Conservation (phyloP, 2,797 vertebrate genomes). For the Pteronotus mesoamericanus region DNA sequence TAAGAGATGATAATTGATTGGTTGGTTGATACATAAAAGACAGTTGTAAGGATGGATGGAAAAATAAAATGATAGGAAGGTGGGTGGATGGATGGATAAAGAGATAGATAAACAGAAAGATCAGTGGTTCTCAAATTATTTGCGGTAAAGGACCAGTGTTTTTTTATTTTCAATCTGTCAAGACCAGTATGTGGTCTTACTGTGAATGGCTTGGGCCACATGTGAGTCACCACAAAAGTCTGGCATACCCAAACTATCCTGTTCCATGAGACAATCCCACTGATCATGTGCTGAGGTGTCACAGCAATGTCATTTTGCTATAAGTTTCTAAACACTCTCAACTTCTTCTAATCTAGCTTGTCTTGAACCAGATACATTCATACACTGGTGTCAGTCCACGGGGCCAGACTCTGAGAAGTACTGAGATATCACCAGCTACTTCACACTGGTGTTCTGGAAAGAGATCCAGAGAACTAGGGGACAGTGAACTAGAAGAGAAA, state of each 20-base stretch:
- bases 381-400: rapidly evolving
- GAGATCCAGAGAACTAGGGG: neutral
- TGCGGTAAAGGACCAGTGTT: neutral
- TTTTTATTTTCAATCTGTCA: neutral
- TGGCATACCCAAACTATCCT: neutral
- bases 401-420: neutral
- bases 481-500: neutral
- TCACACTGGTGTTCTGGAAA: neutral
- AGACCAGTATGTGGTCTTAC: neutral
- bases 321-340: neutral
- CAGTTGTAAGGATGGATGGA: neutral
- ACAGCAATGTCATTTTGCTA: neutral
- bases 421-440: neutral
- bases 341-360: neutral
- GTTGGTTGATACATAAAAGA: neutral
- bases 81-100: neutral
- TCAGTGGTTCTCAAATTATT: neutral
- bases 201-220: neutral
- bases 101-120: neutral
- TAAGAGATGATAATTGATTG: neutral
- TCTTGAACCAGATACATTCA: neutral
- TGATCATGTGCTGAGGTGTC: neutral
- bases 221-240: neutral
- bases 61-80: neutral
- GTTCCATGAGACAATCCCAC: neutral